Evolutionary conservation across 2,797 vertebrate genomes (phyloP), one percentile per base, ranked within the genome.

Genomic region (Aldrovandia affinis): DNA sequence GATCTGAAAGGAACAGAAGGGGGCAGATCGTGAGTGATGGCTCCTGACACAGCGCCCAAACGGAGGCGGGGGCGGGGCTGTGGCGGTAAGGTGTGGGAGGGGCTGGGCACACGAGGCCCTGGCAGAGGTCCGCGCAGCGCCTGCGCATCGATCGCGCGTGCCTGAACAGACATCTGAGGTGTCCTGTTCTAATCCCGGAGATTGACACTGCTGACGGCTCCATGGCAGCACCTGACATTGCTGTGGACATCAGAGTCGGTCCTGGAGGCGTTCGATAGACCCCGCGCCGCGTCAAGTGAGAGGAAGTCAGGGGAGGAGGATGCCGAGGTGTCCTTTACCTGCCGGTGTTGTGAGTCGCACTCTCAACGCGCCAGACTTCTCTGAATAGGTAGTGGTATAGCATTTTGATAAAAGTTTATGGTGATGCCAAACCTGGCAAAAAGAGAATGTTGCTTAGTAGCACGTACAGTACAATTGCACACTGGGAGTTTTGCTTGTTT

Each of bases 1-100:
- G 28, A 84, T 78, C 61, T 30, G 78, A 80, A 47, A 22, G 59
- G 83, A 65, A 9, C 54, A 39, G 77, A 54, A 80, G 61, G 78
- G 57, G 83, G 75, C 59, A 42, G 68, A 73, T 20, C 47, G 30
- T 42, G 83, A 33, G 36, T 61, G 25, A 78, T 7, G 55, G 39
- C 22, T n/a, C 1, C 33, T 75, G 22, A 47, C 75, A 79, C 75
- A 79, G 55, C 73, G 7, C 9, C 33, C 10, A 8, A 39, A 9
- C 6, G 81, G 39, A 30, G 33, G 5, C 39, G 54, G 8, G 54
- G 47, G 25, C 22, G 20, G 14, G n/a, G 42, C 1, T 55, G 50
- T 33, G 70, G 1, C 8, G 18, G 36, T 9, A 6, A 36, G 70
- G 39, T 36, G 25, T 15, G 36, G 70, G 39, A 10, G 44, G 28